Evolutionary conservation across 2,797 vertebrate genomes (phyloP).

Genomic region (Aselliscus stoliczkanus): DNA sequence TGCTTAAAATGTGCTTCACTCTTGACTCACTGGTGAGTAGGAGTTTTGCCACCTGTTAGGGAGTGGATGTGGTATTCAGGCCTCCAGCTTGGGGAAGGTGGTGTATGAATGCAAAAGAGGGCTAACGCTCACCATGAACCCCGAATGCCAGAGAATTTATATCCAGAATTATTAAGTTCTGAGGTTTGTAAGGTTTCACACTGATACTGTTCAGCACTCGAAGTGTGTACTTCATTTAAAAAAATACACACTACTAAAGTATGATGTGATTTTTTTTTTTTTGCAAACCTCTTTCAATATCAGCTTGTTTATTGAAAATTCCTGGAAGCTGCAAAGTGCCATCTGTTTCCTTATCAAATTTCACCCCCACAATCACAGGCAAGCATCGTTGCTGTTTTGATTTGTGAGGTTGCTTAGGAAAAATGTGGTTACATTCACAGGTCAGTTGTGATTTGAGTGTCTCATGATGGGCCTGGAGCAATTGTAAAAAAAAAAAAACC

Average conservation of each 20-base stretch:
- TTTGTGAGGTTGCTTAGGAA: constrained; percentile 65
- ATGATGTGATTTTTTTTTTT: background rate
- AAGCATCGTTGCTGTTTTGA: constrained; percentile 54
- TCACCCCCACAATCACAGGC: constrained; percentile 38
- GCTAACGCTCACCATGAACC: background rate
- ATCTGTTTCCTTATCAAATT: constrained; percentile 73
- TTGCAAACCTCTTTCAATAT: constrained; percentile 36
- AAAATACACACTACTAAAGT: background rate
- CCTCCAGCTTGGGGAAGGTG: background rate
- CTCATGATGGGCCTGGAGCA: background rate
- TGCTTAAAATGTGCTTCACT: background rate
- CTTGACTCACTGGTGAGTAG: constrained; percentile 51
- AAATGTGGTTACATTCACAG: constrained; percentile 28
- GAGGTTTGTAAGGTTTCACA: background rate
- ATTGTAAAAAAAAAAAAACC: background rate
- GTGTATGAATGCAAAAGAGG: background rate
- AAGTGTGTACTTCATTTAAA: background rate
- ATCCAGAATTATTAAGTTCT: background rate
- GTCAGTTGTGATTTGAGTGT: background rate
- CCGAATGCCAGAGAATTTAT: background rate
- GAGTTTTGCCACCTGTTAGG: constrained; percentile 53
- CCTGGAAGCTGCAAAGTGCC: constrained; percentile 59
- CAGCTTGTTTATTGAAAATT: constrained; percentile 68
- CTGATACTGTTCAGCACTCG: background rate
- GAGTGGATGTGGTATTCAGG: background rate